Evolutionary conservation across 2,797 vertebrate species (phyloP).

Genomic region (Okamejei kenojei): DNA sequence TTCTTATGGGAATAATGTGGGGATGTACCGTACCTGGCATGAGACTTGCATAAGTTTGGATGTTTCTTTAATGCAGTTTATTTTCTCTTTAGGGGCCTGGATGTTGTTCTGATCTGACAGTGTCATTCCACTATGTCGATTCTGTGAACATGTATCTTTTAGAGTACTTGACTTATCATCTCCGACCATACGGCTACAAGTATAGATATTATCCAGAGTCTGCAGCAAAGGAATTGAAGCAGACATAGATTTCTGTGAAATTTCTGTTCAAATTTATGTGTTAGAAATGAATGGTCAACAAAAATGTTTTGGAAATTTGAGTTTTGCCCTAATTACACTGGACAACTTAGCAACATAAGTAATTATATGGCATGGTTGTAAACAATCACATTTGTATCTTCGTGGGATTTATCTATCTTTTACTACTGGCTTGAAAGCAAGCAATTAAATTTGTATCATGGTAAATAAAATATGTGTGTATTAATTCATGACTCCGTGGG

Average conservation of each 20-base stretch:
- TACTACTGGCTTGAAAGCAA: too few relatives aligned
- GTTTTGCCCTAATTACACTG: neutral
- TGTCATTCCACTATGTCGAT: constrained; percentile 80
- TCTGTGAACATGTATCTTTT: constrained; percentile 66
- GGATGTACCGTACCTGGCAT: neutral
- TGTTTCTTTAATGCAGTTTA: constrained; percentile 32
- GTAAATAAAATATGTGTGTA: too few relatives aligned
- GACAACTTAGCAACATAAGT: too few relatives aligned
- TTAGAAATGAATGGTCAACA: neutral
- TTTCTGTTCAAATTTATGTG: too few relatives aligned
- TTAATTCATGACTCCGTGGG: too few relatives aligned
- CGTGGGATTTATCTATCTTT: too few relatives aligned
- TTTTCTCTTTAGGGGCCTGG: constrained; percentile 68
- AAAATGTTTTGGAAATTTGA: neutral
- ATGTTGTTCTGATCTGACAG: constrained; percentile 74
- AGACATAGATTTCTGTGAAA: constrained; percentile 40
- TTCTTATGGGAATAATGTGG: too few relatives aligned
- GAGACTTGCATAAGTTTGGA: neutral
- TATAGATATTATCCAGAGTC: constrained; percentile 66
- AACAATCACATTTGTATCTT: too few relatives aligned
- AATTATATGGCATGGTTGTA: too few relatives aligned
- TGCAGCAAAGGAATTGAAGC: constrained; percentile 44
- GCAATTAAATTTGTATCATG: too few relatives aligned
- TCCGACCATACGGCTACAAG: constrained; percentile 74
- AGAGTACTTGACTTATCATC: constrained; percentile 75